Percentiles rank a stretch among this genome's conserved stretches.
Conservation (phyloP, 2,888 invertebrate species). For the Nemurella pictetii region DNA sequence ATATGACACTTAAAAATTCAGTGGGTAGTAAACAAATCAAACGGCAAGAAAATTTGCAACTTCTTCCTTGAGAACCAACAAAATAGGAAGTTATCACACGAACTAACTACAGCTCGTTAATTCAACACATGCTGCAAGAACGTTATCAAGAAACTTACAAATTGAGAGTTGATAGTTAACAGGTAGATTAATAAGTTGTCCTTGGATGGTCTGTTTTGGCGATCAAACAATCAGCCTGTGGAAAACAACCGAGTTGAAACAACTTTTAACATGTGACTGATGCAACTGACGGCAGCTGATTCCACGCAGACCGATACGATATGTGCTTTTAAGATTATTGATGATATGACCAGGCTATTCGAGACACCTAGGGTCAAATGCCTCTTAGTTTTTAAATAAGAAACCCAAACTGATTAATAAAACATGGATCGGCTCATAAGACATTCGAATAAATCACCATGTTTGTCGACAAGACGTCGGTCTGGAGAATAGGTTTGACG, state of each 20-base stretch:
- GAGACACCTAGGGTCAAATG: background rate
- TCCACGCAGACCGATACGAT: background rate
- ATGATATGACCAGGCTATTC: background rate
- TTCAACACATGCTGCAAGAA: background rate
- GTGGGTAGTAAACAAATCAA: background rate
- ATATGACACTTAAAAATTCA: background rate
- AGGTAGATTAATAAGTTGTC: background rate
- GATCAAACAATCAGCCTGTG: background rate
- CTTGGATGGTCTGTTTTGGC: background rate
- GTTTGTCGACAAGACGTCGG: background rate
- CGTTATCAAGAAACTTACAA: background rate
- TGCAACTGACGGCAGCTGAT: background rate
- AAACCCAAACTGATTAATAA: background rate
- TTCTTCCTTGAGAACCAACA: background rate
- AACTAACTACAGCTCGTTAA: background rate
- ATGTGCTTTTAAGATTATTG: background rate
- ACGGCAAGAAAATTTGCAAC: background rate
- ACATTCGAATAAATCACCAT: background rate
- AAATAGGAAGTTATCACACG: background rate
- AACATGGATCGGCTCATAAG: background rate
- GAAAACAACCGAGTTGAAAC: background rate
- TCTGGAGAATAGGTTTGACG: background rate
- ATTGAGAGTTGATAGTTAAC: background rate
- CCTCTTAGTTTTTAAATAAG: background rate
- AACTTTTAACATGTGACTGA: background rate